These are phyloP conservation scores for Germaria angustata DNA, from an alignment of 2,888 invertebrate genomes.

Conservation along the genomic window DNA sequence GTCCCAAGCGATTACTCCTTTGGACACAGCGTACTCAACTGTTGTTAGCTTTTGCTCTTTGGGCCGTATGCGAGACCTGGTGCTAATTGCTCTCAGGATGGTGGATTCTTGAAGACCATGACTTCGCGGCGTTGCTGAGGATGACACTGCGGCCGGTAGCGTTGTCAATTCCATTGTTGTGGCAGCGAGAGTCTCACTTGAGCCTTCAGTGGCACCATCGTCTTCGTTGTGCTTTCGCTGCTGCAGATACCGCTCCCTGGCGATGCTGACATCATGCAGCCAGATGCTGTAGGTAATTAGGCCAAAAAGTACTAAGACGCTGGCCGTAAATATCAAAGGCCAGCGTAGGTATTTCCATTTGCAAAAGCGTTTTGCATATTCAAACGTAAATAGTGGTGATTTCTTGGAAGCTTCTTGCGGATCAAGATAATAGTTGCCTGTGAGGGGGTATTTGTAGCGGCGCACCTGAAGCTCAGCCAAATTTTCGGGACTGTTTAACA, in stretches of 20 bases:
- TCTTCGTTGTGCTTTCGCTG: constrained; percentile 65
- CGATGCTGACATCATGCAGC: constrained; percentile 76
- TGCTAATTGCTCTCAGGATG: constrained; percentile 69
- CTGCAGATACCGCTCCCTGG: constrained; percentile 73
- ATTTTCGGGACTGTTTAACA: constrained; percentile 73
- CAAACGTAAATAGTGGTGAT: constrained; percentile 70
- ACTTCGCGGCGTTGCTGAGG: constrained; percentile 46
- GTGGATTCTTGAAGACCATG: constrained; percentile 71
- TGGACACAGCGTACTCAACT: constrained; percentile 57
- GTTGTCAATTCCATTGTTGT: constrained; percentile 51
- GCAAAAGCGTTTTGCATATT: constrained; percentile 72
- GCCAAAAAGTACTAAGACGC: constrained; percentile 75
- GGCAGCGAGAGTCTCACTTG: constrained; percentile 44
- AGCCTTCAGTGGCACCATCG: constrained; percentile 28
- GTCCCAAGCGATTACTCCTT: constrained; percentile 58
- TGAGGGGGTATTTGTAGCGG: constrained; percentile 75
- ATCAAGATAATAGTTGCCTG: constrained; percentile 75
- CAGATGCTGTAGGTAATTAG: constrained; percentile 76
- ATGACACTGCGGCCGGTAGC: constrained; percentile 22
- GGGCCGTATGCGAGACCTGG: constrained; percentile 43
- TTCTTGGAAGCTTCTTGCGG: constrained; percentile 70
- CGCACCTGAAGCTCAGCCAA: constrained; percentile 76
- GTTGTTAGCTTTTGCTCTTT: constrained; percentile 67
- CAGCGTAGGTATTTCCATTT: constrained; percentile 76
- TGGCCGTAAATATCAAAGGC: constrained; percentile 75